These are phyloP conservation scores for Psilanteris sp. DNA, from an alignment of 1,140 invertebrate genomes.

Conservation along the genomic window DNA sequence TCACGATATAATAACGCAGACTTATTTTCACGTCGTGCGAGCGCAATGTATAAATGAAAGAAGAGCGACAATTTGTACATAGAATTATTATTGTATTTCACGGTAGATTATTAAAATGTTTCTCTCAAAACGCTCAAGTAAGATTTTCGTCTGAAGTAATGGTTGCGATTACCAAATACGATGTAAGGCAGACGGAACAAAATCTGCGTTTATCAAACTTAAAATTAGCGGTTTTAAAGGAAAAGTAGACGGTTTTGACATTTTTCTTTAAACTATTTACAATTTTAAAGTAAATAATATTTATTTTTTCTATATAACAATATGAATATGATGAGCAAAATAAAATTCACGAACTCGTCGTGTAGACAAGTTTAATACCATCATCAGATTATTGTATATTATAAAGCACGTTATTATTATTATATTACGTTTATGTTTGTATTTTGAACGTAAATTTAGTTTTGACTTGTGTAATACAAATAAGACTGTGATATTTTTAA, in stretches of 20 bases:
- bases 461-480: slow-evolving; percentile 29
- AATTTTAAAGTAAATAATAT: no score
- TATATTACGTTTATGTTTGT: not conserved
- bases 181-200: not conserved
- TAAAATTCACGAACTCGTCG: no score
- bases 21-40: slow-evolving; percentile 5
- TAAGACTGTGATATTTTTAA: slow-evolving; percentile 40
- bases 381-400: no score
- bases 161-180: not conserved
- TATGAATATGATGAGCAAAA: no score
- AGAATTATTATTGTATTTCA: slow-evolving; percentile 11
- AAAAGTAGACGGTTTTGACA: no score
- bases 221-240: no score
- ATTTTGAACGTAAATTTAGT: slow-evolving; percentile 7
- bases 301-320: no score
- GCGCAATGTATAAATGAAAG: slow-evolving; percentile 14
- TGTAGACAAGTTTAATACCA: no score
- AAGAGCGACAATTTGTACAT: slow-evolving; percentile 16
- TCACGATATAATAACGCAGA: not conserved
- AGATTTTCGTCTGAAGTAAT: slow-evolving; percentile 2
- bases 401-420: not conserved
- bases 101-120: not conserved
- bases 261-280: no score
- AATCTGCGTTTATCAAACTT: not conserved
- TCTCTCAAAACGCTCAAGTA: slow-evolving; percentile 12